Evolutionary conservation across 1,140 invertebrate species (phyloP).

Genomic region (Aphaenogaster ashmeadi): DNA sequence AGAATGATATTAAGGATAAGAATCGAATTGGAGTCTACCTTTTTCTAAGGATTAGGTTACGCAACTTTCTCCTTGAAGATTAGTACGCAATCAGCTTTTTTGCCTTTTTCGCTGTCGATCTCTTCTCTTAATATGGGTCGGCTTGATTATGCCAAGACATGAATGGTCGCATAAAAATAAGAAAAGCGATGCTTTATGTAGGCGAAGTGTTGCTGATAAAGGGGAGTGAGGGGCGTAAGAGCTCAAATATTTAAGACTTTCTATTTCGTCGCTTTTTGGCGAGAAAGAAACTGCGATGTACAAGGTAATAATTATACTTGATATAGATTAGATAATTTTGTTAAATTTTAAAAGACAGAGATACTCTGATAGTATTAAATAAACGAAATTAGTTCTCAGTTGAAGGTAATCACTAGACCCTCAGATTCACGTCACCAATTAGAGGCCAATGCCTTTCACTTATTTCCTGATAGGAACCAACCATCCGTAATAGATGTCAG

Average conservation of each 20-base stretch:
- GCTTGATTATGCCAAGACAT: conserved; percentile 71
- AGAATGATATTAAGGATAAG: neutral
- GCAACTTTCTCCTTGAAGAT: conserved; percentile 41
- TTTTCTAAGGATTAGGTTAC: conserved; percentile 26
- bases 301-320: conserved; percentile 21
- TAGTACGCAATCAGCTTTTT: conserved; percentile 61
- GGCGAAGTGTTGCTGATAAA: conserved; percentile 46
- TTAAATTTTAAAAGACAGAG: conserved; percentile 24
- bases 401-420: conserved; percentile 55
- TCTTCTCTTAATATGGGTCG: conserved; percentile 72
- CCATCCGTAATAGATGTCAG: conserved; percentile 32
- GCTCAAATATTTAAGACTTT: conserved; percentile 42
- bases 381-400: conserved; percentile 62
- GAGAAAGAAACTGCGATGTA: conserved; percentile 10
- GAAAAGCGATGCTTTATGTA: conserved; percentile 48
- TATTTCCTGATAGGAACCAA: neutral
- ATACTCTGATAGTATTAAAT: conserved; percentile 26
- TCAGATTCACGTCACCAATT: conserved; percentile 67
- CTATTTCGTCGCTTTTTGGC: conserved; percentile 34
- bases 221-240: conserved; percentile 9
- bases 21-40: conserved; percentile 16
- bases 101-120: conserved; percentile 41
- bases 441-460: conserved; percentile 53
- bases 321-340: conserved; percentile 29
- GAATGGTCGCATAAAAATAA: conserved; percentile 65